These are phyloP conservation scores for Archivesica marissinica DNA, from an alignment of 1,140 invertebrate species.

Conservation along the genomic window DNA sequence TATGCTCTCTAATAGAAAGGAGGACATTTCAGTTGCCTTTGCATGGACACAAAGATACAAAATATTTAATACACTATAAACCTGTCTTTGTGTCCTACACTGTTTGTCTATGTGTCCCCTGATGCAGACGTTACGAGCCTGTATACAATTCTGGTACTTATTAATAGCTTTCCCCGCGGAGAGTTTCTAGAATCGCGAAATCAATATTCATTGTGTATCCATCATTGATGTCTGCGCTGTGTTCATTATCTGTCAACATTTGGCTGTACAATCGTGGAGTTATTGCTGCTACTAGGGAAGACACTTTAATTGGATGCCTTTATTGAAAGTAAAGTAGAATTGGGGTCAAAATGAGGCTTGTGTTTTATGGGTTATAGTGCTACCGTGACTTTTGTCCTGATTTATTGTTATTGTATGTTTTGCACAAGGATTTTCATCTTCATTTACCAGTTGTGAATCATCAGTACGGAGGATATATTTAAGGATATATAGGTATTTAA, in stretches of 20 bases:
- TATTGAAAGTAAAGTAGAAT: constrained; percentile 20
- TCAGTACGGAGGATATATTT: too few species aligned
- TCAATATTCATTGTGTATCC: constrained; percentile 40
- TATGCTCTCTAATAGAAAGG: background rate
- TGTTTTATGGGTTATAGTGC: background rate
- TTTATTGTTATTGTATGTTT: too few species aligned
- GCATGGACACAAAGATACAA: too few species aligned
- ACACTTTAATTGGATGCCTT: constrained; percentile 41
- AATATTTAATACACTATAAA: too few species aligned
- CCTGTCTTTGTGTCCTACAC: background rate
- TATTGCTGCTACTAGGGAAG: background rate
- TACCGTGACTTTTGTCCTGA: background rate
- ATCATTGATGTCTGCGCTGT: constrained; percentile 24
- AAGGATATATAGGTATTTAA: too few species aligned
- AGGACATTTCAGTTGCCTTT: too few species aligned
- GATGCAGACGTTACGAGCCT: background rate
- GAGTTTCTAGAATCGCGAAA: constrained; percentile 25
- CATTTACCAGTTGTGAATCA: too few species aligned
- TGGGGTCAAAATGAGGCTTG: constrained; percentile 11
- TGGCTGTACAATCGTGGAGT: background rate
- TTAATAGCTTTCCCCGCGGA: constrained; percentile 27
- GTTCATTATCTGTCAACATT: constrained; percentile 34
- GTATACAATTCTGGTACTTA: constrained; percentile 32
- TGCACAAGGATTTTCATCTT: too few species aligned
- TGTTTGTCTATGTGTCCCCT: constrained; percentile 4